A percentile compares a stretch with the other conserved stretches of the same genome.
Evolutionary conservation across 2,888 invertebrate species (phyloP).

Genomic region (Andrena haemorrhoa): DNA sequence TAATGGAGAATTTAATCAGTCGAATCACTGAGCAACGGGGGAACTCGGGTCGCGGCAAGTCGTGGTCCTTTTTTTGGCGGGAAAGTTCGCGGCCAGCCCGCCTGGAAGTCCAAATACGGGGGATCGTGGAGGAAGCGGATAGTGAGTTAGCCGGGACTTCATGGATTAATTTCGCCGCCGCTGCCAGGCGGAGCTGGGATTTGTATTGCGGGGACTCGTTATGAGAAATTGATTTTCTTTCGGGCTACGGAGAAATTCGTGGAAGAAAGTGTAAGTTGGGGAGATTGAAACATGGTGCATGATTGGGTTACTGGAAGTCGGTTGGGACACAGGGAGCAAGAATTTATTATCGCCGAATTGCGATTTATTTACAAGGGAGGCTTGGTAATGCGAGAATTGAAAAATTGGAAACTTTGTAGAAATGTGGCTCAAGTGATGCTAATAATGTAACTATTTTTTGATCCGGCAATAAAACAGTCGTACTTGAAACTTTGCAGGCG

Average conservation of each 20-base stretch:
- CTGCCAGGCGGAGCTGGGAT: not conserved
- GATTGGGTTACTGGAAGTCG: too few relatives aligned
- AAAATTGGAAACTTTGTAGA: too few relatives aligned
- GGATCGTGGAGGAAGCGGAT: not conserved
- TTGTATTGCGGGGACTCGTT: not conserved
- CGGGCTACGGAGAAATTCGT: not conserved
- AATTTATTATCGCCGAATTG: too few relatives aligned
- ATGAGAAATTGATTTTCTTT: not conserved
- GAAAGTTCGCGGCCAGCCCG: slow-evolving; percentile 29
- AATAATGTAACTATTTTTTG: too few relatives aligned
- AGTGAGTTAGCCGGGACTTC: slow-evolving; percentile 31
- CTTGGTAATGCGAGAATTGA: too few relatives aligned
- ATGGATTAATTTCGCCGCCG: slow-evolving; percentile 31
- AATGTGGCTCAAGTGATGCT: too few relatives aligned
- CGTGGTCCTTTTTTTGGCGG: slow-evolving; percentile 18
- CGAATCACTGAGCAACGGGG: slow-evolving; percentile 34
- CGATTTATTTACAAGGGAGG: too few relatives aligned
- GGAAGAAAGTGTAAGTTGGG: not conserved
- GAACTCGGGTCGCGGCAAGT: slow-evolving; percentile 12
- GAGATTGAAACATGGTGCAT: too few relatives aligned
- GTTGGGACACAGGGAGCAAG: too few relatives aligned
- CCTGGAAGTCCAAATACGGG: slow-evolving; percentile 22
- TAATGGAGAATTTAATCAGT: slow-evolving; percentile 67
- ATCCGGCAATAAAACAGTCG: too few relatives aligned
- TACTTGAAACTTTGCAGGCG: too few relatives aligned